phyloP scores from a whole-genome alignment of 2,113 vertebrate species.

The Perognathus longimembris region DNA sequence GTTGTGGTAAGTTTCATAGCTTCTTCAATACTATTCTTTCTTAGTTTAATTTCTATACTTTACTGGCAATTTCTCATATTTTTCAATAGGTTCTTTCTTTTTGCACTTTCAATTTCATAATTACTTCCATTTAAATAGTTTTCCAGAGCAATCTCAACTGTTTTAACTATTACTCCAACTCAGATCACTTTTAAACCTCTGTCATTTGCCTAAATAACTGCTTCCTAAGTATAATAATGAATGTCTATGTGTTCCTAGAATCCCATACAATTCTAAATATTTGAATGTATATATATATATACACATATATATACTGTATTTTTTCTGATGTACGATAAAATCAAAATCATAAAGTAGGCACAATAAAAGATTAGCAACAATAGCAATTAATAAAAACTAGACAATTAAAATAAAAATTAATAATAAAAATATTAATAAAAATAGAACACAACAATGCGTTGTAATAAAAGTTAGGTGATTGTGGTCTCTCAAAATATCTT shows the following conservation, averaged over 20 bases:
- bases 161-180: not conserved
- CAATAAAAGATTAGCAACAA: not conserved
- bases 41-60: not conserved
- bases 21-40: not conserved
- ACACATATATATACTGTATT: not conserved
- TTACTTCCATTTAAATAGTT: not conserved
- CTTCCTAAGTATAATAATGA: conserved; percentile 4
- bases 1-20: not conserved
- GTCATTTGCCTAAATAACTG: not conserved
- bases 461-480: not conserved
- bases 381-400: too few species aligned
- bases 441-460: not conserved
- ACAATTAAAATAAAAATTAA: too few species aligned
- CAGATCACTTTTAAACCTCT: conserved; percentile 7
- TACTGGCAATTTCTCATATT: not conserved
- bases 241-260: not conserved
- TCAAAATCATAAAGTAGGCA: not conserved
- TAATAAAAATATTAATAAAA: not conserved
- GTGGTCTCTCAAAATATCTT: not conserved
- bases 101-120: conserved; percentile 2
- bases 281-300: not conserved
- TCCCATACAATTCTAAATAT: not conserved
- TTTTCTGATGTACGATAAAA: not conserved
- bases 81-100: not conserved
- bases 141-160: not conserved